These are phyloP conservation scores for Trachelipus rathkii DNA, from an alignment of 1,140 invertebrate species.

Conservation along the genomic window DNA sequence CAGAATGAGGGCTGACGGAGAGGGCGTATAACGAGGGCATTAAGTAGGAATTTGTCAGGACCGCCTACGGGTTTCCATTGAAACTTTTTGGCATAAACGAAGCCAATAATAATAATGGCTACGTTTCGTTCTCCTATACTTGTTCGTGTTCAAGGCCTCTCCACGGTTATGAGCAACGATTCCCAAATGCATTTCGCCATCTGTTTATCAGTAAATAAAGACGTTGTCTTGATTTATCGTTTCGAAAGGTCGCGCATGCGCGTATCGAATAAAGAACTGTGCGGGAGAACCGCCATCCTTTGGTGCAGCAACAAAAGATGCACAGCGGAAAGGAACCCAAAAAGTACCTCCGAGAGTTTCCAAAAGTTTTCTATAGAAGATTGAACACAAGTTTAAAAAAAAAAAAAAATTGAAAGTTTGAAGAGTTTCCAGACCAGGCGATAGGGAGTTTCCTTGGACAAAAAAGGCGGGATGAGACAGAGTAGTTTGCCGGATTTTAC, in stretches of 20 bases:
- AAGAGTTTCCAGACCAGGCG: background rate
- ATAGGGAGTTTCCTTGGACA: background rate
- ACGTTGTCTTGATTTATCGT: background rate
- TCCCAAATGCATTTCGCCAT: background rate
- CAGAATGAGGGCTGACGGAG: background rate
- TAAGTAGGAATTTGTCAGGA: background rate
- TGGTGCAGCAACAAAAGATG: background rate
- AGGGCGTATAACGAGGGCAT: slow-evolving; percentile 2
- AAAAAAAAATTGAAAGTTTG: background rate
- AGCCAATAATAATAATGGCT: background rate
- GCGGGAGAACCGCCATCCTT: background rate
- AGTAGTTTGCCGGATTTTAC: slow-evolving; percentile 3
- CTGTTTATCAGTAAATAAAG: slow-evolving; percentile 11
- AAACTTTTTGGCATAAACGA: background rate
- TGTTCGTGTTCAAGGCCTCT: background rate
- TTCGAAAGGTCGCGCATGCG: background rate
- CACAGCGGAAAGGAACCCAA: background rate
- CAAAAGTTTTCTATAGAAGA: background rate
- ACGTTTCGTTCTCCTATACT: background rate
- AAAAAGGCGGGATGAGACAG: slow-evolving; percentile 1
- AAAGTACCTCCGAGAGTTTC: background rate
- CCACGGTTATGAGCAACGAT: background rate
- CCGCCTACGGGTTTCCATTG: background rate
- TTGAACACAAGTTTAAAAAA: background rate
- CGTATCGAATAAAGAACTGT: background rate